These are phyloP conservation scores for Aphelenchoides avenae DNA, from an alignment of 1,140 invertebrate species.

Conservation along the genomic window DNA sequence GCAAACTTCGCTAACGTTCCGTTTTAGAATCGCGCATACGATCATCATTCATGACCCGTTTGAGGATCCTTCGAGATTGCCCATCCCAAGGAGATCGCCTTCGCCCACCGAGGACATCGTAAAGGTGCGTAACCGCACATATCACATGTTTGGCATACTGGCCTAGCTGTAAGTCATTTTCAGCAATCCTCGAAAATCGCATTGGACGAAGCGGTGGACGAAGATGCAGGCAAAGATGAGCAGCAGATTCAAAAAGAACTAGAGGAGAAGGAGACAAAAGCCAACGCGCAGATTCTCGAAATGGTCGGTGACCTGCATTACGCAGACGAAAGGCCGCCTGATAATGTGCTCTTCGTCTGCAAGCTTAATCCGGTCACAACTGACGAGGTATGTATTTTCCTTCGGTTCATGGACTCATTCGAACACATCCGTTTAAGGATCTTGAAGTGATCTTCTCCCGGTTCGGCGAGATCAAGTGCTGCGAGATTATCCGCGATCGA, in stretches of 20 bases:
- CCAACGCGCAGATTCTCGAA: constrained; percentile 91
- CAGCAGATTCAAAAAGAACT: constrained; percentile 82
- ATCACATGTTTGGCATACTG: not conserved
- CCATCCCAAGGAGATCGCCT: constrained; percentile 77
- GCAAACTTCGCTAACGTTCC: not conserved
- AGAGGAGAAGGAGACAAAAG: constrained; percentile 85
- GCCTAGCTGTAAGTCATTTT: constrained; percentile 9
- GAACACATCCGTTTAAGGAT: constrained; percentile 33
- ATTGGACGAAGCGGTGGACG: constrained; percentile 89
- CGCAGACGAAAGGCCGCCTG: constrained; percentile 92
- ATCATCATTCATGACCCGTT: constrained; percentile 93
- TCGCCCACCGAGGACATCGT: constrained; percentile 75
- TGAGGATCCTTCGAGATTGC: constrained; percentile 75
- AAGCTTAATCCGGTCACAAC: constrained; percentile 99
- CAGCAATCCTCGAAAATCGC: constrained; percentile 75
- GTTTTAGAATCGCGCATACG: constrained; percentile 83
- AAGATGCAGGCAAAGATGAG: constrained; percentile 74
- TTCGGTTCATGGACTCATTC: not conserved
- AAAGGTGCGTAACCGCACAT: constrained; percentile 61
- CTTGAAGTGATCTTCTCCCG: constrained; percentile 90
- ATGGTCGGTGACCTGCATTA: constrained; percentile 96
- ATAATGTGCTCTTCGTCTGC: constrained; percentile 98
- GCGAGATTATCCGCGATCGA: constrained; percentile 93
- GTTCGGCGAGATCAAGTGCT: constrained; percentile 87
- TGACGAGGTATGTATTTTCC: constrained; percentile 69